These are phyloP conservation scores for Drosophila gaucha DNA, from an alignment of 2,888 invertebrate species.

Conservation along the genomic window DNA sequence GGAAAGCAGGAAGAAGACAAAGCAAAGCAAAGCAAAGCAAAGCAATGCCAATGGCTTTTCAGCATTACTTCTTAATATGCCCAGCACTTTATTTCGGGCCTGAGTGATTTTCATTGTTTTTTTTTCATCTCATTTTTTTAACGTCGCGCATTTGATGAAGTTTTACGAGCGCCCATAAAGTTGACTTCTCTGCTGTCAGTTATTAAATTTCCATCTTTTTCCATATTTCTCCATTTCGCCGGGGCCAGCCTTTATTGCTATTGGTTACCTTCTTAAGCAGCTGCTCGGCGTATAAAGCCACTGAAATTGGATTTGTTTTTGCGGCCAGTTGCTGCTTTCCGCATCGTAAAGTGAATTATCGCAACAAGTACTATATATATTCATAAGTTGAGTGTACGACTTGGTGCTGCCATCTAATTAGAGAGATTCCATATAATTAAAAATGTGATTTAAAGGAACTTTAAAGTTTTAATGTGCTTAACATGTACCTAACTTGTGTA, in stretches of 20 bases:
- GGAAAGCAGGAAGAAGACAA: constrained; percentile 16
- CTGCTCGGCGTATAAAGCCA: constrained; percentile 30
- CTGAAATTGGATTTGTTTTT: constrained; percentile 35
- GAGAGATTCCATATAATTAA: not conserved
- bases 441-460: not conserved
- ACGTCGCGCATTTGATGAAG: constrained; percentile 33
- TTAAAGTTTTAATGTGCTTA: not conserved
- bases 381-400: constrained; percentile 1
- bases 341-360: constrained; percentile 55
- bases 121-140: constrained; percentile 7
- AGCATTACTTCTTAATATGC: constrained; percentile 71
- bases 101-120: constrained; percentile 74
- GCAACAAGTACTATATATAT: constrained; percentile 9
- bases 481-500: not conserved
- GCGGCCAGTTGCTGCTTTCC: constrained; percentile 25
- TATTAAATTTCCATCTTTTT: constrained; percentile 72
- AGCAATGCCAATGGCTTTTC: constrained; percentile 55
- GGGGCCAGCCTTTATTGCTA: constrained; percentile 20
- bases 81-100: constrained; percentile 53
- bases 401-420: not conserved
- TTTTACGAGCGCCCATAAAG: constrained; percentile 63
- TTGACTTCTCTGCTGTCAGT: constrained; percentile 54
- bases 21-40: constrained; percentile 4
- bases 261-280: constrained; percentile 30
- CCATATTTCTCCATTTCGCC: constrained; percentile 25